Evolutionary conservation across 2,888 invertebrate genomes (phyloP), one percentile per base, ranked within the genome.

Genomic region (Cantharis nigra): DNA sequence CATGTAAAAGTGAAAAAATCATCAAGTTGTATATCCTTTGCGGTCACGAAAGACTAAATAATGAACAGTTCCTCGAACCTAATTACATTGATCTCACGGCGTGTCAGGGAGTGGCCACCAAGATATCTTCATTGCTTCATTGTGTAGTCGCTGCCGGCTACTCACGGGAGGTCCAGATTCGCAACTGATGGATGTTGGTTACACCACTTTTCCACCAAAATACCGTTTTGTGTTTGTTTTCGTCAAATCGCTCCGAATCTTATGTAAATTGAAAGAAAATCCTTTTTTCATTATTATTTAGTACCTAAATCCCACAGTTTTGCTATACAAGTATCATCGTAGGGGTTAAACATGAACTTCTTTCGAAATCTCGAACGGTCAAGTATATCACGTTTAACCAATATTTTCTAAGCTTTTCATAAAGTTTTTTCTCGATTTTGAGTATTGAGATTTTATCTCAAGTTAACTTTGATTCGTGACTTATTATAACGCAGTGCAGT

Each of bases 91-190:
- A 85, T 85, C 85, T 83, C 84, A 85, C 85, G 84, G 84, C 83
- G 84, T 81, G 80, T 78, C 81, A 80, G 85, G 86, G 85, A 85
- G 85, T 85, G 86, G 85, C 81, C 81, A 82, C 79, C 79, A 81
- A 86, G 86, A 87, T 87, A 87, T 87, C 87, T 87, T 87, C 86
- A 87, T 87, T 84, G 86, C 87, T 87, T 87, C 86, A 87, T 87
- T 84, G 86, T 86, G 83, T 79, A 82, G 84, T 85, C 84, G 84
- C 85, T 84, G 80, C 81, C 82, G 85, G 87, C 85, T 80, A 83
- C 83, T 85, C 84, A 85, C 83, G 85, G 87, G 86, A 85, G 87
- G 86, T 86, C 86, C 82, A 82, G 81, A 82, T 83, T 82, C 81
- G 83, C 83, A 80, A 76, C 73, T 80, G 78, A 78, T 78, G 78